A percentile compares a stretch with the other conserved stretches of the same genome.
These are phyloP conservation scores for Cephus cinctus DNA, from an alignment of 1,140 invertebrate species.

Conservation along the genomic window DNA sequence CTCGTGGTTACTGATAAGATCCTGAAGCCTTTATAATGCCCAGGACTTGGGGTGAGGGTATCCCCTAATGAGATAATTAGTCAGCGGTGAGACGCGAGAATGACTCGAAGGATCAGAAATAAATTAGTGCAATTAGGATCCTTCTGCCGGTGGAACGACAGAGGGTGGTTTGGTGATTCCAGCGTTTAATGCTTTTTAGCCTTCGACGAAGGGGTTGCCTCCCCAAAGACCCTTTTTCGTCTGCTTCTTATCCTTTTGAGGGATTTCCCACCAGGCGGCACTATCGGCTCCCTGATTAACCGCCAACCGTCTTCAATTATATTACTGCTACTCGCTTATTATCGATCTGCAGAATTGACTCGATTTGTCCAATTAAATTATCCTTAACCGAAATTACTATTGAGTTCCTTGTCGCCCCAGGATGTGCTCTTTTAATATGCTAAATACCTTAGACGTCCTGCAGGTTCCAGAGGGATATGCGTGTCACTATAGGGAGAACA, in stretches of 20 bases:
- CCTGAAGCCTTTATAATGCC: too few relatives aligned
- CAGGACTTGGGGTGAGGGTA: slow-evolving; percentile 1
- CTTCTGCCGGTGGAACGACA: slow-evolving; percentile 12
- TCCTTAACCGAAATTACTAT: slow-evolving; percentile 23
- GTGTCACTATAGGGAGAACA: too few relatives aligned
- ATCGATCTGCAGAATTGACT: slow-evolving; percentile 11
- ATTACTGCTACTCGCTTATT: slow-evolving; percentile 7
- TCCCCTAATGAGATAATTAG: slow-evolving; percentile 45
- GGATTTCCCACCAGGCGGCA: not conserved
- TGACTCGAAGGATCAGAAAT: slow-evolving; percentile 38
- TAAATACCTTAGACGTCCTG: too few relatives aligned
- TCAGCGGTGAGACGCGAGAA: slow-evolving; percentile 33
- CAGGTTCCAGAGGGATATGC: too few relatives aligned
- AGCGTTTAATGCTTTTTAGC: too few relatives aligned
- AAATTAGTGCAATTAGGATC: slow-evolving; percentile 44
- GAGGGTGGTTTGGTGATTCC: slow-evolving; percentile 14
- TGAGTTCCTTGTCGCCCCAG: slow-evolving; percentile 21
- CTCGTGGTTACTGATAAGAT: too few relatives aligned
- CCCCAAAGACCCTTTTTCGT: not conserved
- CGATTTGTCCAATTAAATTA: slow-evolving; percentile 27
- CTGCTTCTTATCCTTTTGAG: slow-evolving; percentile 2
- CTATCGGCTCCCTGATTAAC: not conserved
- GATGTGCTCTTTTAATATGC: slow-evolving; percentile 45
- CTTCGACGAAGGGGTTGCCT: slow-evolving; percentile 16
- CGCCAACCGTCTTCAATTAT: slow-evolving; percentile 2